Evolutionary conservation across 2,797 vertebrate species (phyloP), one percentile per base, ranked within the genome.

Genomic region (Clarias fuscus): DNA sequence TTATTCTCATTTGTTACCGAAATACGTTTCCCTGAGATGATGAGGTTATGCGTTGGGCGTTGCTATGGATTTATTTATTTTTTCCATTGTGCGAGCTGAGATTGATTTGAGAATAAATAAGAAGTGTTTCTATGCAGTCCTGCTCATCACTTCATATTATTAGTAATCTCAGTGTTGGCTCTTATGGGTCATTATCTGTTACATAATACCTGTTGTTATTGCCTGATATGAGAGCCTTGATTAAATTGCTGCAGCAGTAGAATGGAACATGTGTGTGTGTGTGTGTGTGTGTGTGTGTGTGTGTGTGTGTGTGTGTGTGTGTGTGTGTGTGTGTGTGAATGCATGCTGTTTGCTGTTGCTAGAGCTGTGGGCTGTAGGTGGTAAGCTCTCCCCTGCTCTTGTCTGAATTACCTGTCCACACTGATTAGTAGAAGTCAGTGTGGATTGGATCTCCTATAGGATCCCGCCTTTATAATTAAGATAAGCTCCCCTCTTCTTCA

Each of bases 331-430:
- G 71, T 27, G 82, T 40, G 53, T 85, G 85, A 75, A 43, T 80
- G 40, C 40, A 70, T 85, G 48, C 75, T 81, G 33, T 64, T 61
- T 84, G 91, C 85, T 79, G 86, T 85, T 88, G 86, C 91, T 88
- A 86, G 90, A 92, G 90, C 88, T 61, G 59, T 13, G 40, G 88
- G 75, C 81, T 88, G 89, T 82, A 78, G 89, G 91, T 91, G 83
- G 90, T 92, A 91, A 93, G 92, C 94, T 91, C 92, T 91, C 91
- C 88, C 87, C 20, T 90, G 90, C 92, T 88, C 92, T 92, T 84
- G 87, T 92, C 91, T 94, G 94, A 95, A 94, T 95, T 94, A 94
- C 93, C 94, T 95, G 95, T 96, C 95, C 93, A 92, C 92, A 95
- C 95, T 91, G 92, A 95, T 96, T 96, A 96, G 93, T 89, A 90